Evolutionary conservation across 2,113 vertebrate genomes (phyloP).

Genomic region (Peucedramus taeniatus): DNA sequence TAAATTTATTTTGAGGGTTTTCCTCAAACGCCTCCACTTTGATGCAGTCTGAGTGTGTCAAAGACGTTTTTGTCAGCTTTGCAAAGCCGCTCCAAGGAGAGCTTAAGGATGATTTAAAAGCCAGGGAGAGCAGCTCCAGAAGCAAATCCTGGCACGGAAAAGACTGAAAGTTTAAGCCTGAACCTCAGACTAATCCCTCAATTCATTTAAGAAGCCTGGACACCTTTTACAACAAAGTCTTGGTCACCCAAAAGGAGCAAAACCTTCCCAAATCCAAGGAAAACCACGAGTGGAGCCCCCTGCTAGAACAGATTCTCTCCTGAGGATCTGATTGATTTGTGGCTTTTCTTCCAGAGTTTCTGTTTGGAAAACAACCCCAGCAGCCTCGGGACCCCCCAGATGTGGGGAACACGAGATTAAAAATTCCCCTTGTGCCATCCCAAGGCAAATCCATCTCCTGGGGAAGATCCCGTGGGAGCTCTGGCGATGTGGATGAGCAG

Average conservation of each 20-base stretch:
- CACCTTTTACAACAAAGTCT: not conserved
- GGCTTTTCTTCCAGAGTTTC: not conserved
- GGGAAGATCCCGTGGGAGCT: not conserved
- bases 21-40: not conserved
- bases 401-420: not conserved
- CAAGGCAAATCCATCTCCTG: not conserved
- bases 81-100: not conserved
- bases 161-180: not conserved
- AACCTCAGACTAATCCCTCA: not conserved
- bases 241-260: not conserved
- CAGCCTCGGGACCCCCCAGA: not conserved
- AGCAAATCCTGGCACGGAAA: not conserved
- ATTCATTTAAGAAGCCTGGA: not conserved
- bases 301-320: rapidly evolving
- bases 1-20: not conserved
- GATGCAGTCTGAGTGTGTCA: not conserved
- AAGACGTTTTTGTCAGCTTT: not conserved
- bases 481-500: rapidly evolving
- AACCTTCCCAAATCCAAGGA: not conserved
- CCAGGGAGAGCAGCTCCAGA: not conserved
- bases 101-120: not conserved
- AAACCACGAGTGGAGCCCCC: rapidly evolving
- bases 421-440: not conserved
- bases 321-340: not conserved
- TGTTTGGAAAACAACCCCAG: not conserved